Evolutionary conservation across 2,797 vertebrate species (phyloP).

Genomic region (Ambastaia sidthimunki): DNA sequence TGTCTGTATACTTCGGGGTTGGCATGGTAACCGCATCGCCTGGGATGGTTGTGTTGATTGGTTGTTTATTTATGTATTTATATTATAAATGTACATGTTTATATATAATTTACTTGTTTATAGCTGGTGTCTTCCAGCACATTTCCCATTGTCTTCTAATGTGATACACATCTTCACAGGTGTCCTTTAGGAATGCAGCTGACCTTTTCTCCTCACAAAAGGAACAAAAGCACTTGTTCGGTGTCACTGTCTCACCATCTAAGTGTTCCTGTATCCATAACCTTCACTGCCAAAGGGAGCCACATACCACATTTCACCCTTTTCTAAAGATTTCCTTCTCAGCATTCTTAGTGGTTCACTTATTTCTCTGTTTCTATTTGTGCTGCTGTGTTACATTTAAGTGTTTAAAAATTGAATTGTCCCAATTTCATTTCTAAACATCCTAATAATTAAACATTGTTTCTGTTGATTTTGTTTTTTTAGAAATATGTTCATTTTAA

Average conservation of each 20-base stretch:
- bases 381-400: neutral
- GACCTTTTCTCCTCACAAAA: slow-evolving; percentile 55
- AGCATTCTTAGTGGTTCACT: neutral
- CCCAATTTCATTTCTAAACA: no score
- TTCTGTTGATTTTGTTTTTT: no score
- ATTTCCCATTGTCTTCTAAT: slow-evolving; percentile 49
- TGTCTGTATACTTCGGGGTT: slow-evolving; percentile 70
- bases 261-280: slow-evolving; percentile 62
- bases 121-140: slow-evolving; percentile 46
- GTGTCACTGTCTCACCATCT: slow-evolving; percentile 63
- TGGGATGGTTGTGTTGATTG: no score
- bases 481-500: no score
- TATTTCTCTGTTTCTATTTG: neutral
- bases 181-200: slow-evolving; percentile 47
- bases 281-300: slow-evolving; percentile 44
- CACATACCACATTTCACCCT: neutral
- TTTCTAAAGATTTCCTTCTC: neutral
- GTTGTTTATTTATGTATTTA: no score
- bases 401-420: no score
- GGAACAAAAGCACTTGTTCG: slow-evolving; percentile 56
- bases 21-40: slow-evolving; percentile 72
- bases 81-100: no score
- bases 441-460: no score
- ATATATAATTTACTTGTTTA: no score
- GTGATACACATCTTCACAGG: slow-evolving; percentile 20